A percentile compares a stretch with the other conserved stretches of the same genome.
phyloP scores from a whole-genome alignment of 92 coral and sea anemone species.

The Scolanthus callimorphus region DNA sequence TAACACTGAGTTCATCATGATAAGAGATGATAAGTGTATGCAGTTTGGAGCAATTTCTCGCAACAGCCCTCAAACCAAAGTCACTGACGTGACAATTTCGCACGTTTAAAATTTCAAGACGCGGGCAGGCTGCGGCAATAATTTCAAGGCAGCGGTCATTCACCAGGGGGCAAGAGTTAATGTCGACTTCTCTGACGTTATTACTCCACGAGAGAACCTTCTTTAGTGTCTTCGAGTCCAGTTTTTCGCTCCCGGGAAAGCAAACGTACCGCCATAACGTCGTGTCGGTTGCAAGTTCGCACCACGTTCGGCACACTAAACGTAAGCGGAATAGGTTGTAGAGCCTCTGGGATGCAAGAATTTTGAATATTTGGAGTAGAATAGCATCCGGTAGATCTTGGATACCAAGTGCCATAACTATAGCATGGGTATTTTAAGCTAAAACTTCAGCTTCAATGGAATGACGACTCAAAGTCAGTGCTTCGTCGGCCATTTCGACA shows the following conservation, averaged over 20 bases:
- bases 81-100: slow-evolving; percentile 40
- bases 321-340: slow-evolving; percentile 54
- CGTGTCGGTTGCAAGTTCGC: slow-evolving; percentile 43
- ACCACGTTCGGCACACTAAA: slow-evolving; percentile 65
- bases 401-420: slow-evolving; percentile 10
- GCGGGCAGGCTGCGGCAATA: slow-evolving; percentile 42
- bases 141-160: slow-evolving; percentile 50
- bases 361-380: slow-evolving; percentile 45
- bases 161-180: slow-evolving; percentile 40
- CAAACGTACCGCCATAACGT: slow-evolving; percentile 58
- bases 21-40: slow-evolving; percentile 17
- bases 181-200: slow-evolving; percentile 41
- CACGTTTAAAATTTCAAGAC: slow-evolving; percentile 38
- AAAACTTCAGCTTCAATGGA: too few relatives aligned
- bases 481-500: too few relatives aligned
- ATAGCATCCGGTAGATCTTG: slow-evolving; percentile 56
- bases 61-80: slow-evolving; percentile 34
- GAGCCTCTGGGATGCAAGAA: slow-evolving; percentile 43
- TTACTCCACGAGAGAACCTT: slow-evolving; percentile 44
- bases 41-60: slow-evolving; percentile 25
- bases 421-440: too few relatives aligned
- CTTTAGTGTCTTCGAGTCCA: slow-evolving; percentile 27
- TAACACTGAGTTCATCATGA: slow-evolving; percentile 22
- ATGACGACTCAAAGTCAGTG: too few relatives aligned
- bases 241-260: slow-evolving; percentile 50